phyloP scores from a whole-genome alignment of 2,113 vertebrate species.

The Hylia prasina region DNA sequence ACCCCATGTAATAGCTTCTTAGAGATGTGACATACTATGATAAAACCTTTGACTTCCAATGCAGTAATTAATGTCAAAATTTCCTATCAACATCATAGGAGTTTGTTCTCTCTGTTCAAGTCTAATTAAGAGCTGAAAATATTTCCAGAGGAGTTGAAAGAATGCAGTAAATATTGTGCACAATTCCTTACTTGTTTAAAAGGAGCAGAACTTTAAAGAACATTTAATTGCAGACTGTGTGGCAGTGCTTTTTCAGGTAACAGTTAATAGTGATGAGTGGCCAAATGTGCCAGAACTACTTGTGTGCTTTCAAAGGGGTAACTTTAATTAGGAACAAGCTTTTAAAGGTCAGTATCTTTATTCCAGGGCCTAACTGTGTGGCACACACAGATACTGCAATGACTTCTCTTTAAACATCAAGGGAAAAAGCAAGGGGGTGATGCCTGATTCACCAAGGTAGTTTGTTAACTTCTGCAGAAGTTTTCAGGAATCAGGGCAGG shows the following conservation, averaged over 20 bases:
- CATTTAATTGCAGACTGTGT: not conserved
- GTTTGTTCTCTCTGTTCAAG: not conserved
- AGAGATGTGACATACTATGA: not conserved
- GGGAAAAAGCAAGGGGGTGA: not conserved
- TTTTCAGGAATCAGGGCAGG: not conserved
- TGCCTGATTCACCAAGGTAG: not conserved
- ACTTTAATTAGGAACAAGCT: conserved; percentile 2
- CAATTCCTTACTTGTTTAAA: not conserved
- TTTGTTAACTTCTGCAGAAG: not conserved
- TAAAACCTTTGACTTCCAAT: not conserved
- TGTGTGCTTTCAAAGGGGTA: not conserved
- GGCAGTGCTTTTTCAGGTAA: not conserved
- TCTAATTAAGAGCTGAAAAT: not conserved
- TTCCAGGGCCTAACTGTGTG: not conserved
- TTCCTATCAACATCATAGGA: not conserved
- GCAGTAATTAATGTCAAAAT: not conserved
- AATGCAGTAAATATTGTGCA: not conserved
- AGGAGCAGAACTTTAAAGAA: not conserved
- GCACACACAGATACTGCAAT: not conserved
- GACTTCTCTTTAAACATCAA: not conserved
- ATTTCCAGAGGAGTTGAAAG: not conserved
- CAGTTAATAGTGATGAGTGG: not conserved
- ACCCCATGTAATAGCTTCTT: not conserved
- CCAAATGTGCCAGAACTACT: not conserved
- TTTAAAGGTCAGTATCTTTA: conserved; percentile 29